A percentile compares a stretch with the other conserved stretches of the same genome.
Evolutionary conservation across 2,888 invertebrate species (phyloP).

Genomic region (Limnephilus auricula): DNA sequence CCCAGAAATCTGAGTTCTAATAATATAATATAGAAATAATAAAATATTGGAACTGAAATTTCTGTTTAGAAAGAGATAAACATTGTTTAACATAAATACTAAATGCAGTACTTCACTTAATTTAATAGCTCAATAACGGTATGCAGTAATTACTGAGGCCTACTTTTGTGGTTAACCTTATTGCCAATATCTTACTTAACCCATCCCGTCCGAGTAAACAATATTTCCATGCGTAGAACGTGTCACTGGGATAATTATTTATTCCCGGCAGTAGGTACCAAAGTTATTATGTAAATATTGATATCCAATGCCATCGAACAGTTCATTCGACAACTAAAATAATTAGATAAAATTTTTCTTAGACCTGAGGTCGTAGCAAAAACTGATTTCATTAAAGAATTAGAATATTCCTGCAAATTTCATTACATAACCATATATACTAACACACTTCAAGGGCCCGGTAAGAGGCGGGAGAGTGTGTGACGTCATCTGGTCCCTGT

Average conservation of each 20-base stretch:
- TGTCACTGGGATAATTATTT: not conserved
- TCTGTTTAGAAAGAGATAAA: not conserved
- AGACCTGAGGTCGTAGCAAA: not conserved
- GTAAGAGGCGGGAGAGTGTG: too few species aligned
- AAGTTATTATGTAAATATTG: not conserved
- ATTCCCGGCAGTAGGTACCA: not conserved
- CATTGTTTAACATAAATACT: not conserved
- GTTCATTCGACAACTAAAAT: too few species aligned
- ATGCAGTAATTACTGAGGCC: not conserved
- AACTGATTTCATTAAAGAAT: not conserved
- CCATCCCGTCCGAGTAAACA: not conserved
- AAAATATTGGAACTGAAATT: not conserved
- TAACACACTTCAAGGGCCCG: too few species aligned
- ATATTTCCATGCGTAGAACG: not conserved
- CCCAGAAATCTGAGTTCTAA: not conserved
- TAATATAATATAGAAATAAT: not conserved
- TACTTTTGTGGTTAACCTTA: not conserved
- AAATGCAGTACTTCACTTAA: not conserved
- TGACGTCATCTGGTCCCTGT: too few species aligned
- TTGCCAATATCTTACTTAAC: not conserved
- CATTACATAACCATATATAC: not conserved
- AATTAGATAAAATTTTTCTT: not conserved
- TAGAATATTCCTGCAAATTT: not conserved
- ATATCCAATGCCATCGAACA: not conserved
- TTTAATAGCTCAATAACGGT: not conserved